These are phyloP conservation scores for Phasianus colchicus DNA, from an alignment of 2,113 vertebrate genomes.

Conservation along the genomic window DNA sequence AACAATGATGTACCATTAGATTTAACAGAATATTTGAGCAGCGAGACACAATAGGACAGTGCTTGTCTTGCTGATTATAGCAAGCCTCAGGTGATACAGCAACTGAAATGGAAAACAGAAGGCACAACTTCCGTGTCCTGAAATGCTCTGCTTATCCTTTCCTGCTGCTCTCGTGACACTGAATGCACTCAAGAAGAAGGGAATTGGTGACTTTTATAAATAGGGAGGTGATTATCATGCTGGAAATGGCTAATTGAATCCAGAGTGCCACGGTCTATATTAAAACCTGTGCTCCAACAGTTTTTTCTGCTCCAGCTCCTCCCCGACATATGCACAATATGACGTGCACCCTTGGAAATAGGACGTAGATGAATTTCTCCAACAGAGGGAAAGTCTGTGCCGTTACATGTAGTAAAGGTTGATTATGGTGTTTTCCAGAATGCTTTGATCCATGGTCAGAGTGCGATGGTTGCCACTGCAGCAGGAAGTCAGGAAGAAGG, in stretches of 20 bases:
- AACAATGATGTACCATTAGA: too few relatives aligned
- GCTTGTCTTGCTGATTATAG: neutral
- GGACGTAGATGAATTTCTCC: neutral
- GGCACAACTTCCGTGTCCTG: neutral
- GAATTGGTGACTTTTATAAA: neutral
- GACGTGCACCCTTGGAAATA: accelerated
- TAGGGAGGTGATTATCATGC: accelerated
- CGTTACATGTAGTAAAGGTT: accelerated
- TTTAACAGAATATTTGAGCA: neutral
- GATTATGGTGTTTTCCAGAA: accelerated
- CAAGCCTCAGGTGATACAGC: neutral
- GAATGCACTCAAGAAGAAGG: accelerated
- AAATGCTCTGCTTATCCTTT: neutral
- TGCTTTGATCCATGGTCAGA: neutral
- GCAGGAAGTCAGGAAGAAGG: neutral
- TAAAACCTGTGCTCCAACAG: accelerated
- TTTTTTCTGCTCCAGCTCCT: neutral
- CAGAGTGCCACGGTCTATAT: neutral
- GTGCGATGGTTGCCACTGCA: neutral
- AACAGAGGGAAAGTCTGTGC: neutral
- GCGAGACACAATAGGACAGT: neutral
- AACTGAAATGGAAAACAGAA: neutral
- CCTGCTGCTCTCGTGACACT: neutral
- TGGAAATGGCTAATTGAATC: neutral
- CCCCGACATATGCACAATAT: accelerated